A percentile compares a stretch with the other conserved stretches of the same genome.
Conservation (phyloP, 1,140 invertebrate species). For the Grapholita molesta region DNA sequence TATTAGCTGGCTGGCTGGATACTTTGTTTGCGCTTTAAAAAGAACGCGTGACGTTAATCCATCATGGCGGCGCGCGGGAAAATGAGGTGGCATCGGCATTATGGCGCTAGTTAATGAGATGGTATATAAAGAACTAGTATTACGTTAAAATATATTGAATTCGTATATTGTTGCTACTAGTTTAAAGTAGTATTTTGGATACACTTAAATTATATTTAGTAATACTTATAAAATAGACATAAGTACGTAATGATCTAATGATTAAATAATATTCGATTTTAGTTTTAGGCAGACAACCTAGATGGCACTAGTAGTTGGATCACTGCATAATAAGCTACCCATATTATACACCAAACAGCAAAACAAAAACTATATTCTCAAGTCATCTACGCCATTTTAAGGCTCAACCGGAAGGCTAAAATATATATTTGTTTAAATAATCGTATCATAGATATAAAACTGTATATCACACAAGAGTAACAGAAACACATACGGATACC, state of each 20-base stretch:
- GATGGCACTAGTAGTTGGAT: background rate
- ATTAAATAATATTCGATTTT: background rate
- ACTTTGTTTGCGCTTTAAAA: slow-evolving; percentile 63
- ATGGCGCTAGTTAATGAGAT: background rate
- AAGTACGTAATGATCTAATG: no score
- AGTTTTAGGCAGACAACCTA: background rate
- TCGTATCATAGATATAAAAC: no score
- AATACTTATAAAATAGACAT: background rate
- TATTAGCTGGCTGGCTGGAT: slow-evolving; percentile 63
- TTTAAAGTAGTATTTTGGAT: background rate
- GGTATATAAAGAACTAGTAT: background rate
- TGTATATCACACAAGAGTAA: no score
- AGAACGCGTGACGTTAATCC: slow-evolving; percentile 66
- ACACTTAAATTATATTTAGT: background rate
- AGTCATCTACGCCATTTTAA: no score
- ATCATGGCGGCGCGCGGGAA: slow-evolving; percentile 50
- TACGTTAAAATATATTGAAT: background rate
- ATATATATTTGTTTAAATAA: no score
- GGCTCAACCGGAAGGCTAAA: no score
- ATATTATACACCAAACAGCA: no score
- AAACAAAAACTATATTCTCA: no score
- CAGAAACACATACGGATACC: no score
- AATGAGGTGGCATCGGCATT: slow-evolving; percentile 13
- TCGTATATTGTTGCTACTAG: background rate
- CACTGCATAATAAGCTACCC: no score